These are phyloP conservation scores for Anhinga rufa DNA, from an alignment of 2,113 vertebrate species.

Conservation along the genomic window DNA sequence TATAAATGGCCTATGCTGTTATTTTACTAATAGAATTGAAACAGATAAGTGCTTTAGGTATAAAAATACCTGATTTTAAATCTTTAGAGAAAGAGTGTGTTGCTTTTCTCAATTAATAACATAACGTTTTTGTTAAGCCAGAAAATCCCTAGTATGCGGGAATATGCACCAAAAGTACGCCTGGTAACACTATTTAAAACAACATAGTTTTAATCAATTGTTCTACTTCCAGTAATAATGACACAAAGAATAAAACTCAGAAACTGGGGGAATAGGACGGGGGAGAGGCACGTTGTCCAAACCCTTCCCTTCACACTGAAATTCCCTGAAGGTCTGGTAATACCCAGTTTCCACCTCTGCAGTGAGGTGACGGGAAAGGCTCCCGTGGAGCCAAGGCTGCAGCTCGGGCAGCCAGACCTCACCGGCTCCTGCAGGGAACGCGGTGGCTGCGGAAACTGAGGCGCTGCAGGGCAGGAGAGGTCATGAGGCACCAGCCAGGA, in stretches of 20 bases:
- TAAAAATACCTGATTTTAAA: neutral
- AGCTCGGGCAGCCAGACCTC: neutral
- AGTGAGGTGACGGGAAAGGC: neutral
- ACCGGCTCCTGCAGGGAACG: neutral
- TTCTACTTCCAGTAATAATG: neutral
- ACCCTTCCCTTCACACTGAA: neutral
- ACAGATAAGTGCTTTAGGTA: neutral
- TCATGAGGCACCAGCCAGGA: neutral
- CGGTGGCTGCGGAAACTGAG: neutral
- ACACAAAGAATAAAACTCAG: neutral
- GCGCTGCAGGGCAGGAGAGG: neutral
- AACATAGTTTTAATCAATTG: neutral
- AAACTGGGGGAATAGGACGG: fast-evolving
- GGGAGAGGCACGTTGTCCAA: neutral
- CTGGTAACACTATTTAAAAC: neutral
- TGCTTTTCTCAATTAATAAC: neutral
- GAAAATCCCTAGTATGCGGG: neutral
- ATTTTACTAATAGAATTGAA: neutral
- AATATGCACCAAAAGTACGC: fast-evolving
- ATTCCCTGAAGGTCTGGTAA: neutral
- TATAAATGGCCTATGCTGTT: neutral
- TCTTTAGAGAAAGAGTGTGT: neutral
- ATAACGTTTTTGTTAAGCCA: fast-evolving
- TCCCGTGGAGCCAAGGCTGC: neutral
- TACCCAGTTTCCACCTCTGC: neutral